Base-by-base conservation (phyloP, 2,888 invertebrate genomes). In the Apamea crenata region DNA sequence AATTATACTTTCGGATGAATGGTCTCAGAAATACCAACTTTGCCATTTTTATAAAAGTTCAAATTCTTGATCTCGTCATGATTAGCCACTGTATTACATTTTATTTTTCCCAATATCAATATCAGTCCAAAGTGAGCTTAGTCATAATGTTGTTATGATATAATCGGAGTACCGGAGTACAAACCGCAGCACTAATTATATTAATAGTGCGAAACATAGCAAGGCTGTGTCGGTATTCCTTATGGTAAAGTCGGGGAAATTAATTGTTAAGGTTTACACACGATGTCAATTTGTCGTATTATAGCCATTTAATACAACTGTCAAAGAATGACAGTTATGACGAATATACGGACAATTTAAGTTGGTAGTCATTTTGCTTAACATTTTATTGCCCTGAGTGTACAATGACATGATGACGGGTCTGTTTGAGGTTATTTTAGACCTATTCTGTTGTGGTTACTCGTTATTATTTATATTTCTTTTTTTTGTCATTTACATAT, bases 111-210 rank as follows among this genome's bases (percentile, higher is more conserved):
- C 10, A 67, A 65, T 74, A 74, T 72, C 63, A 77, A 81, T 70
- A 53, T 67, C 61, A 63, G 44, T 32, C 16, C 59, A 74, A 59
- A 61, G 61, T 56, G 21, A 66, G 79, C 47, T 86, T 83, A 85
- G 74, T 83, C 83, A 80, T 86, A 68, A 65, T 72, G 61, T 74
- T 74, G 40, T 77, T 74, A 72, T 67, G 88, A 87, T 75, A 66
- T 85, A 73, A 75, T 85, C 16, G 29, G 36, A 67, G 63, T 61
- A 69, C 61, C 21, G 36, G 40, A 63, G 53, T 56, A 63, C 69
- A 74, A 83, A 83, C 83, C 86, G 68, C 86, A 83, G 50, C 72
- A 73, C 80, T 83, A 86, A 85, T 86, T 86, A 80, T 63, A 85
- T 82, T 74, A 79, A 79, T 76, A 74, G 79, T 79, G 85, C 56